Evolutionary conservation across 2,888 invertebrate genomes (phyloP).

Genomic region (Hydrotaea cyrtoneurina): DNA sequence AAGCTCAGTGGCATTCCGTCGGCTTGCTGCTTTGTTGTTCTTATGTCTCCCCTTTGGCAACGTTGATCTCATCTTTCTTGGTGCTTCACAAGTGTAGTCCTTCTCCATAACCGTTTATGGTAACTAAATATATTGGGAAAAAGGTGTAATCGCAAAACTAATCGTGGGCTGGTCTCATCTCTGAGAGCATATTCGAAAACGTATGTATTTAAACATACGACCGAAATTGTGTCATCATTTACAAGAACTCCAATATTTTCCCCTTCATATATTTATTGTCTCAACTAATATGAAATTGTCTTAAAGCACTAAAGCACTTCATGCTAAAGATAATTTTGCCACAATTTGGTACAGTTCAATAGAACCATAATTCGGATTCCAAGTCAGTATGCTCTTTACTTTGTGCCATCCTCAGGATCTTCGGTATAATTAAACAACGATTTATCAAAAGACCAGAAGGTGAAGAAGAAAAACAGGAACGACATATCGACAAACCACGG

Average conservation of each 20-base stretch:
- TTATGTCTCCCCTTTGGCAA: too few relatives aligned
- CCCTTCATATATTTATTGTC: too few relatives aligned
- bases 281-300: neutral
- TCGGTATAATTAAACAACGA: constrained; percentile 32
- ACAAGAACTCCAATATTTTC: neutral
- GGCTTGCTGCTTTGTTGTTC: too few relatives aligned
- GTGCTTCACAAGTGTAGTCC: too few relatives aligned
- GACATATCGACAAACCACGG: neutral
- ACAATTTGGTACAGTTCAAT: neutral
- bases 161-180: neutral
- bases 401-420: neutral
- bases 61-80: too few relatives aligned
- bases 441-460: neutral
- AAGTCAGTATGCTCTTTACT: neutral
- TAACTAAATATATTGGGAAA: too few relatives aligned
- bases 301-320: neutral
- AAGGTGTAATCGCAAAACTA: neutral
- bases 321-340: neutral
- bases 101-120: too few relatives aligned
- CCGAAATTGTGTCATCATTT: neutral
- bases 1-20: too few relatives aligned
- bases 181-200: neutral
- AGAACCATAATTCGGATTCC: neutral
- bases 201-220: neutral
- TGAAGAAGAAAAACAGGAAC: neutral